phyloP scores from a whole-genome alignment of 2,113 vertebrate species.

The Rutilus rutilus region DNA sequence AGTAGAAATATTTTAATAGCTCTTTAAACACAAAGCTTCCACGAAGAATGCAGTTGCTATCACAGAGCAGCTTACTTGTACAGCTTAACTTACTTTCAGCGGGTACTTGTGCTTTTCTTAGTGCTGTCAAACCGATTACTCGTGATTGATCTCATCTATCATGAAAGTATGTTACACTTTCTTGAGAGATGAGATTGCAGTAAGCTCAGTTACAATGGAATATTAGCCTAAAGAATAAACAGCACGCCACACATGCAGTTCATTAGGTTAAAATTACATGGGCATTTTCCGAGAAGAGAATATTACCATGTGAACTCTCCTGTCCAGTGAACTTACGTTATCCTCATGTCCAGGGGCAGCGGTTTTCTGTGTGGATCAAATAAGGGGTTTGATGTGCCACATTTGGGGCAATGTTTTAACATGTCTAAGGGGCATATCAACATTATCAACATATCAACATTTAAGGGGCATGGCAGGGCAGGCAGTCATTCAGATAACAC shows the following conservation, averaged over 20 bases:
- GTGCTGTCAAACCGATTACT: too few species aligned
- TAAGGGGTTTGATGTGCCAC: not conserved
- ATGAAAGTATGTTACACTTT: too few species aligned
- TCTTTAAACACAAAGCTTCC: too few species aligned
- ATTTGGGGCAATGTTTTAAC: slow-evolving; percentile 25
- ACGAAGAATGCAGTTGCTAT: too few species aligned
- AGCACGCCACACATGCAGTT: not conserved
- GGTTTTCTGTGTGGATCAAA: not conserved
- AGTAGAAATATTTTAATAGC: too few species aligned
- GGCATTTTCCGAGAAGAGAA: slow-evolving; percentile 6
- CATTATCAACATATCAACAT: slow-evolving; percentile 43
- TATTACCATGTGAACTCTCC: not conserved
- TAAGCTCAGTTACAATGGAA: not conserved
- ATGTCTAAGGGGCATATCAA: slow-evolving; percentile 28
- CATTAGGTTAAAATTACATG: not conserved
- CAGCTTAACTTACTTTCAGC: too few species aligned
- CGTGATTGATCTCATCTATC: too few species aligned
- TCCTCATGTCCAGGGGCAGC: not conserved
- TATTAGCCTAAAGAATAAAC: not conserved
- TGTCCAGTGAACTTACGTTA: slow-evolving; percentile 19
- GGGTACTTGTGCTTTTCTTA: too few species aligned
- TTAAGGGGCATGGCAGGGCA: not conserved
- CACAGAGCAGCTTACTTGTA: too few species aligned
- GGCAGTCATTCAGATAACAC: slow-evolving; percentile 27
- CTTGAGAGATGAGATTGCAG: too few species aligned